Evolutionary conservation across 2,797 vertebrate species (phyloP), one percentile per base, ranked within the genome.

Genomic region (Centropyge bicolor): DNA sequence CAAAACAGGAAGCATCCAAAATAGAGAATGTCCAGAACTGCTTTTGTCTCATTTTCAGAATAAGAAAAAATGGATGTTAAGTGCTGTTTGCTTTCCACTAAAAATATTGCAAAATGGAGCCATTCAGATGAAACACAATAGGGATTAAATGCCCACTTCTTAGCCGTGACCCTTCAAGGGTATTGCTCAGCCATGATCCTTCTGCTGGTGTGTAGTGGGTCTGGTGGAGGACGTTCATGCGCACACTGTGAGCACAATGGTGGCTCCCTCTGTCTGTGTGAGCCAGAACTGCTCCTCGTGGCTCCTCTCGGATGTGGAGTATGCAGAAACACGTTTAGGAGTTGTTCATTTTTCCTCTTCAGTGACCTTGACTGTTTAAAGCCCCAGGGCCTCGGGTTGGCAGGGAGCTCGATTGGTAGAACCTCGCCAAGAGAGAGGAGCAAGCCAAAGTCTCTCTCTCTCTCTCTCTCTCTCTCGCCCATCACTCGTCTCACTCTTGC

Each of bases 301-400:
- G 11, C 57, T 64, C 61, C 41, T 75, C 46, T 76, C 38, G 36
- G 74, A 80, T 69, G 64, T 55, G 54, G 76, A 78, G 55, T 76
- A 76, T 85, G 84, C 77, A 89, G 80, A 73, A 84, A 87, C 83
- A 84, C 22, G 8, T 81, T 88, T 24, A 71, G 81, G 86, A 90
- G 83, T 85, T 89, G 87, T 83, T 89, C 82, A 76, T 90, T 91
- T 93, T 90, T 87, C 73, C 83, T 91, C 86, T 72, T 87, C 77
- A 55, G 70, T 90, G 91, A 94, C 91, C 92, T 91, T 91, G 91
- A 85, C 81, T 78, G 80, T 83, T 85, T 69, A 70, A 89, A 87
- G 86, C 90, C 84, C 83, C 35, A 16, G 90, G 85, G 85, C 89
- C 81, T 76, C 24, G 41, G 59, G 62, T 83, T 90, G 89, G 90